Base-by-base conservation (phyloP, 2,888 invertebrate genomes). In the Boloria selene region DNA sequence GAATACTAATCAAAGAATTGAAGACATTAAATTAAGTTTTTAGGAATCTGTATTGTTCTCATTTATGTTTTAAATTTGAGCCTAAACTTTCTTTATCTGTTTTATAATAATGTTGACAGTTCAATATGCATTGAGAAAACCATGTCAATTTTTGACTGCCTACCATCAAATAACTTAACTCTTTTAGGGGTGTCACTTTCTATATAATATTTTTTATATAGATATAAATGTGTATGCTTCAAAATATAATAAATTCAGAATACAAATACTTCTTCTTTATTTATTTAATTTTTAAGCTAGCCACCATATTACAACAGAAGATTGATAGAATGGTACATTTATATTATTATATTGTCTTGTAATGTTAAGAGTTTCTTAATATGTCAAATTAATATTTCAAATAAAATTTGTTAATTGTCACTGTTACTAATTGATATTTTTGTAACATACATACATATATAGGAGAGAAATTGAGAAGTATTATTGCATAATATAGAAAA, bases 371-470 rank as follows among this genome's bases (percentile, higher is more conserved):
- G 18, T 55, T 55, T 44, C 44, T 55, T 44, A 55, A 18, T 6
- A 55, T 18, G 42, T 45, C 22, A 45, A 22, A 58, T 42, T 16
- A 5, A 38, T 31, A 14, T 17, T 53, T 44, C 17, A 51, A 59
- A 60, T 31, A 47, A 47, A 62, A 64, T 66, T 38, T 70, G 61
- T 69, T 68, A 75, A 75, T 73, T 71, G 76, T 78, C 80, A 81
- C 77, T 83, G 81, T 86, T 83, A 80, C 70, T 76, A 75, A 76
- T 80, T 79, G 72, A 83, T 82, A 83, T 85, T 84, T 85, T 85
- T 85, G 77, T 84, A 83, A 22, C 22, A 2, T 22, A 22, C 22
- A 22, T 22, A 79, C 73, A 76, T 77, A 77, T 76, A 75, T 75
- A 71, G 68, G 70, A 70, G 74, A 75, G 75, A 73, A 79, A 72